These are phyloP conservation scores for Macrosoma leucophasiata DNA, from an alignment of 2,888 invertebrate genomes.

Conservation along the genomic window DNA sequence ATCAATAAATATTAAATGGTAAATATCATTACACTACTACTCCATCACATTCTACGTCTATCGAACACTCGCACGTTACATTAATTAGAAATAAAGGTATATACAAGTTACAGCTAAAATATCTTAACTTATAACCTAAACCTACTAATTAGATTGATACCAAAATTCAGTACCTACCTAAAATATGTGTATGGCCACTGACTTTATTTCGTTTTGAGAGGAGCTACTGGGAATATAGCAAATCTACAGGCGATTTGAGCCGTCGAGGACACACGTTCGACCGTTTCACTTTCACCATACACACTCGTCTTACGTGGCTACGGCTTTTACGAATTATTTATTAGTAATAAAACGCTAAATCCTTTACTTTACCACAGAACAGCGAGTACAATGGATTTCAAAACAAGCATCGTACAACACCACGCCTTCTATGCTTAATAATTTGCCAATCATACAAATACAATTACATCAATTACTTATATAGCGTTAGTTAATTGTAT, in stretches of 20 bases:
- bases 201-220: slow-evolving; percentile 31
- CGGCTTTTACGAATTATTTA: too few species aligned
- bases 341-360: too few species aligned
- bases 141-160: slow-evolving; percentile 47
- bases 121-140: slow-evolving; percentile 55
- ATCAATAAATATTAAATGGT: slow-evolving; percentile 32
- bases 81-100: slow-evolving; percentile 69
- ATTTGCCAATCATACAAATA: slow-evolving; percentile 38
- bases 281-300: too few species aligned
- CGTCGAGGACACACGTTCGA: too few species aligned
- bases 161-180: slow-evolving; percentile 43
- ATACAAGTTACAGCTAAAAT: slow-evolving; percentile 67
- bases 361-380: slow-evolving; percentile 46
- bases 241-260: slow-evolving; percentile 2
- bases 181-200: slow-evolving; percentile 54
- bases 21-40: slow-evolving; percentile 53
- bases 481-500: too few species aligned
- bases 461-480: too few species aligned
- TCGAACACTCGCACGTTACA: slow-evolving; percentile 73
- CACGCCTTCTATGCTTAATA: slow-evolving; percentile 24
- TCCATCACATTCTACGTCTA: slow-evolving; percentile 69
- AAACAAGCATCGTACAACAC: slow-evolving; percentile 28
- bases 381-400: slow-evolving; percentile 41
- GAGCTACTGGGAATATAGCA: slow-evolving; percentile 3
- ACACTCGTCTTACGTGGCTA: too few species aligned